Percentiles rank a stretch among this genome's conserved stretches.
These are phyloP conservation scores for Acholoe squamosa DNA, from an alignment of 2,888 invertebrate genomes.

Conservation along the genomic window DNA sequence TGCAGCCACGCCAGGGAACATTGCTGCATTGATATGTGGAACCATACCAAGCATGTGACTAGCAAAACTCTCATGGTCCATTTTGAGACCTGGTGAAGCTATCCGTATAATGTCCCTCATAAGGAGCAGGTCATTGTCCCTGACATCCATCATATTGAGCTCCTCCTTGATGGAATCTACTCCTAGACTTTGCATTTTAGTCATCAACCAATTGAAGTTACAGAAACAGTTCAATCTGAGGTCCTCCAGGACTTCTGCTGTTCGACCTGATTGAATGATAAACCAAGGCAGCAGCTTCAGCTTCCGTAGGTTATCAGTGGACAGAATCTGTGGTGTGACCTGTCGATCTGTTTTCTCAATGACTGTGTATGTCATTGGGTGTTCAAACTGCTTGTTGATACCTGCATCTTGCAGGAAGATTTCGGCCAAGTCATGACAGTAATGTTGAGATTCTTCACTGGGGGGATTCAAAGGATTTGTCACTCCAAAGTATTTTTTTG, in stretches of 20 bases:
- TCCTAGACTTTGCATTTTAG: constrained; percentile 2
- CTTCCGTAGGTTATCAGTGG: constrained; percentile 62
- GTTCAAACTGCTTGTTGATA: constrained; percentile 52
- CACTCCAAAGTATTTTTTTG: constrained; percentile 56
- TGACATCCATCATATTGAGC: constrained; percentile 3
- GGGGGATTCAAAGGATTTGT: not conserved
- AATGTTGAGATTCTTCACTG: constrained; percentile 47
- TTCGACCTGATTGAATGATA: constrained; percentile 53
- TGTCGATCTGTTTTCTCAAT: constrained; percentile 61
- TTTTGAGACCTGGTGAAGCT: not conserved
- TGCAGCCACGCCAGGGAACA: not conserved
- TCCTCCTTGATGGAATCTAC: constrained; percentile 27
- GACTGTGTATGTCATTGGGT: constrained; percentile 40
- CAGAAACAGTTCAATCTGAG: constrained; percentile 53
- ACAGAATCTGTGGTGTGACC: constrained; percentile 63
- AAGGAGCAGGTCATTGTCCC: constrained; percentile 60
- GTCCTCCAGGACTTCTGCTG: constrained; percentile 38
- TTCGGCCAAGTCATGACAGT: constrained; percentile 51
- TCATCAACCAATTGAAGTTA: constrained; percentile 60
- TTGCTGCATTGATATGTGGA: not conserved
- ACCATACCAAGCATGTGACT: constrained; percentile 57
- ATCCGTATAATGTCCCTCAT: constrained; percentile 43
- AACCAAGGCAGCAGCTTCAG: constrained; percentile 62
- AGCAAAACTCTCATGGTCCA: constrained; percentile 20
- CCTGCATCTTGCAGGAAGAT: constrained; percentile 63